phyloP scores from a whole-genome alignment of 2,113 vertebrate genomes.

The Triplophysa dalaica region DNA sequence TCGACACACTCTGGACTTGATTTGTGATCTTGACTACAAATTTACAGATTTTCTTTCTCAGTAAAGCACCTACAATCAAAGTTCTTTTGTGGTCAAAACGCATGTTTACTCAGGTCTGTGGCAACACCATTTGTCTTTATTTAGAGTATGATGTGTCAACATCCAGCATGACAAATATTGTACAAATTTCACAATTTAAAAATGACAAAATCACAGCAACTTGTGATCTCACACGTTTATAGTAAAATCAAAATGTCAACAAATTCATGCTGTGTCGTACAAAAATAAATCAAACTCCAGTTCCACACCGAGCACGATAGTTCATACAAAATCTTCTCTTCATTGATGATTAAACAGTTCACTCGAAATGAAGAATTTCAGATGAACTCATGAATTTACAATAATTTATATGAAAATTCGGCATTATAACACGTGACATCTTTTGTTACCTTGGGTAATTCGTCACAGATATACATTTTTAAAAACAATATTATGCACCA shows the following conservation, averaged over 20 bases:
- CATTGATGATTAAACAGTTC: constrained; percentile 97
- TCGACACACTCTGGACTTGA: too few relatives aligned
- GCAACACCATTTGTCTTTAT: constrained; percentile 98
- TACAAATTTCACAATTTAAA: constrained; percentile 99
- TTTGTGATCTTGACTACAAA: too few relatives aligned
- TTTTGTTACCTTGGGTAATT: constrained; percentile 86
- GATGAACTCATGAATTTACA: constrained; percentile 98
- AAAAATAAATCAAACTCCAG: constrained; percentile 99
- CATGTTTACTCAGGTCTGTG: constrained; percentile 79
- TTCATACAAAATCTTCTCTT: constrained; percentile 99
- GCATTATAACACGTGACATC: constrained; percentile 96
- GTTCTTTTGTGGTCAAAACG: too few relatives aligned
- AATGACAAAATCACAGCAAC: constrained; percentile 99
- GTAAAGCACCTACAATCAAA: too few relatives aligned
- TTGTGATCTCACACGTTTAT: constrained; percentile 99
- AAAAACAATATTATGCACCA: constrained; percentile 91
- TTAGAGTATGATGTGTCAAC: constrained; percentile 99
- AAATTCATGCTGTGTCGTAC: constrained; percentile 99
- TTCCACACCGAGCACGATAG: constrained; percentile 99
- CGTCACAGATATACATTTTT: constrained; percentile 93
- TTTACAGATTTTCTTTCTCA: too few relatives aligned
- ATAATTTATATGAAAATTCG: constrained; percentile 97
- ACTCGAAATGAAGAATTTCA: constrained; percentile 94
- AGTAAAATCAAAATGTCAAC: constrained; percentile 99
- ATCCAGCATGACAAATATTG: constrained; percentile 99